These are phyloP conservation scores for Mesorhabditis sp. DNA, from an alignment of 2,888 invertebrate species.

Conservation along the genomic window DNA sequence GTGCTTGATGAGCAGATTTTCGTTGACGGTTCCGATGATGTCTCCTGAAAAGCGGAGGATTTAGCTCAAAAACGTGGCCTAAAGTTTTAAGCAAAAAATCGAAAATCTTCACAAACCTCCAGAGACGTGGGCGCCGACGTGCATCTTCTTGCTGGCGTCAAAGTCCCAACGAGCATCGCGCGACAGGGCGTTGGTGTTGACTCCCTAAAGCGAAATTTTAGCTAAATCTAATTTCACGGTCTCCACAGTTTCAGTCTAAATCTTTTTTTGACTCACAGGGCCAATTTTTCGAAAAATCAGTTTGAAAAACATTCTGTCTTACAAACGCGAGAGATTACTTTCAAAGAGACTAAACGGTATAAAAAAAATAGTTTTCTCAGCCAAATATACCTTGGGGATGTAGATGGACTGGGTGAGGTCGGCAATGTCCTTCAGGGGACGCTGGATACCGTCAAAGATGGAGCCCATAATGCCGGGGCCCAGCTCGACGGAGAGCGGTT, in stretches of 20 bases:
- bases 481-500: slow-evolving; percentile 95
- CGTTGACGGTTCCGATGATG: slow-evolving; percentile 88
- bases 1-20: slow-evolving; percentile 95
- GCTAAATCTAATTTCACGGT: slow-evolving; percentile 5
- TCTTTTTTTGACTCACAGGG: not conserved
- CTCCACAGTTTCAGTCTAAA: not conserved
- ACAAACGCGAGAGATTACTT: too few relatives aligned
- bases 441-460: slow-evolving; percentile 99
- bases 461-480: slow-evolving; percentile 98
- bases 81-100: not conserved
- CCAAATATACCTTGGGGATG: slow-evolving; percentile 86
- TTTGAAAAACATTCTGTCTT: too few relatives aligned
- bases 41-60: slow-evolving; percentile 63
- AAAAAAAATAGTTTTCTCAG: too few relatives aligned
- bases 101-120: slow-evolving; percentile 63
- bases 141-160: slow-evolving; percentile 67
- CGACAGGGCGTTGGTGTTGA: slow-evolving; percentile 86
- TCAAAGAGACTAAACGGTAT: too few relatives aligned
- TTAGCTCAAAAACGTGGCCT: too few relatives aligned
- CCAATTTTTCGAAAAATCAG: too few relatives aligned
- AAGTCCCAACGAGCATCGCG: slow-evolving; percentile 85
- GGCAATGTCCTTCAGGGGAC: slow-evolving; percentile 89
- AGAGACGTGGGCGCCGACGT: slow-evolving; percentile 92
- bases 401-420: slow-evolving; percentile 92
- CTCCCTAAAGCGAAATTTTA: slow-evolving; percentile 52